Conservation (phyloP, 1,140 invertebrate genomes). For the Caenorhabditis briggsae region DNA sequence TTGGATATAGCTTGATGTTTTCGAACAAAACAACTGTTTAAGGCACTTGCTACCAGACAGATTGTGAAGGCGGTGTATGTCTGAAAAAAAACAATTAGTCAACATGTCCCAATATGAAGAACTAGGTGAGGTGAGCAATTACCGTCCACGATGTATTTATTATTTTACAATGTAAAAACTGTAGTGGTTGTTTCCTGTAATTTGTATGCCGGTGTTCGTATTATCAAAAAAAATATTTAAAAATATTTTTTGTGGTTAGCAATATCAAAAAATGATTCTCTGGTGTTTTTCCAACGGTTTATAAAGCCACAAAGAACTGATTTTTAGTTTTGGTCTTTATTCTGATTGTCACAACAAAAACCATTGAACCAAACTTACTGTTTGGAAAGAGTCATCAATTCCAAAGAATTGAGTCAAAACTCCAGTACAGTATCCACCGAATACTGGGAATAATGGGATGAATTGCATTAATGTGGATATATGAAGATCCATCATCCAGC, state of each 20-base stretch:
- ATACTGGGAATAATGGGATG: conserved; percentile 22
- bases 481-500: conserved; percentile 43
- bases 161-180: no score
- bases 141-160: no score
- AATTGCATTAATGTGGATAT: conserved; percentile 35
- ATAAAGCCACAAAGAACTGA: no score
- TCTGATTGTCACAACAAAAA: no score
- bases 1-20: conserved; percentile 48
- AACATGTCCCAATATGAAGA: neutral
- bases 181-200: no score
- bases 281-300: no score
- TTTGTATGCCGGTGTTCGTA: no score
- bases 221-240: no score
- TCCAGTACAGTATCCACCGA: conserved; percentile 33
- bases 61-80: conserved; percentile 41
- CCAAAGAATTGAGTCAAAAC: conserved; percentile 9
- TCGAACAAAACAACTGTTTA: conserved; percentile 34
- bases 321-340: no score
- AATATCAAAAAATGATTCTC: no score
- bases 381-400: conserved; percentile 43
- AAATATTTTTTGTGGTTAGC: no score
- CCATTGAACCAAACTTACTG: neutral
- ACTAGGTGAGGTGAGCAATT: neutral
- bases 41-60: conserved; percentile 19
- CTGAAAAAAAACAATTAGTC: conserved; percentile 23